phyloP scores from a whole-genome alignment of 2,797 vertebrate species.

The Anolis apletophallus region DNA sequence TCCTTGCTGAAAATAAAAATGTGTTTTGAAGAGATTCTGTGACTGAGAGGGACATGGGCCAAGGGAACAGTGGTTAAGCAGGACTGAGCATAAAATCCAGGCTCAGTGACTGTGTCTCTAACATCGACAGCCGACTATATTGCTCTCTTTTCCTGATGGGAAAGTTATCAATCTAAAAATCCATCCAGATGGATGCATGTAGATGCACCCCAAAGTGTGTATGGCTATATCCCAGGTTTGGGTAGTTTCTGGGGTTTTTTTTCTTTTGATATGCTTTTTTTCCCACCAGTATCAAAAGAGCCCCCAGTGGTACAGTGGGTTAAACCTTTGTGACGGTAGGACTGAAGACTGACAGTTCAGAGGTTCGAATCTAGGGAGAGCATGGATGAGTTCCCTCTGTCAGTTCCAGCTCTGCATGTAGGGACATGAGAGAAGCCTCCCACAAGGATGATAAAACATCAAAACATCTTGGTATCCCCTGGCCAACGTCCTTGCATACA shows the following conservation, averaged over 20 bases:
- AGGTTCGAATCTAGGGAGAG: too few species aligned
- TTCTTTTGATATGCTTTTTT: background rate
- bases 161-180: background rate
- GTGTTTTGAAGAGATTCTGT: conserved; percentile 25
- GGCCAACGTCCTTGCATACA: too few species aligned
- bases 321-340: too few species aligned
- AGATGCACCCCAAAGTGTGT: background rate
- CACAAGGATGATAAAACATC: too few species aligned
- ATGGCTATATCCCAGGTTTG: background rate
- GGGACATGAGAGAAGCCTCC: too few species aligned
- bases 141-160: background rate
- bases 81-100: background rate
- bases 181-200: background rate
- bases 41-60: background rate
- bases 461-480: too few species aligned
- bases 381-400: too few species aligned
- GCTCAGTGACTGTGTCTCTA: background rate
- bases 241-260: background rate
- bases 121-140: background rate
- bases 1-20: background rate
- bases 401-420: too few species aligned
- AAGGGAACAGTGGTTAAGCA: background rate
- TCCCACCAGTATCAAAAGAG: too few species aligned
- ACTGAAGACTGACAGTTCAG: too few species aligned
- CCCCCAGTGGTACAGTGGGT: too few species aligned